Evolutionary conservation across 2,888 invertebrate species (phyloP).

Genomic region (Pseudanteris insignis): DNA sequence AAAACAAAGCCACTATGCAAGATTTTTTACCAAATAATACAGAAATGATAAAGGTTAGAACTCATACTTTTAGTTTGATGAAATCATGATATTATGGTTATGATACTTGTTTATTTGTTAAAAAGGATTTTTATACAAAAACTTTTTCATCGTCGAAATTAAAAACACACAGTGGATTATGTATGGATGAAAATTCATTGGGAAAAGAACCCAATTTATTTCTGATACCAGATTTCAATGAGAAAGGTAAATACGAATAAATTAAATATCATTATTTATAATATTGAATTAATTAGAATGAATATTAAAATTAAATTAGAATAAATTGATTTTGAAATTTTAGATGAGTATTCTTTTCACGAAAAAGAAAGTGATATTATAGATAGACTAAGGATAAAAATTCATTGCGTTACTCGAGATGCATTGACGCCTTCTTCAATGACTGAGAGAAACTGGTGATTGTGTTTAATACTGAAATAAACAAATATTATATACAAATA

Average conservation of each 20-base stretch:
- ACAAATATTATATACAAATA: too few relatives aligned
- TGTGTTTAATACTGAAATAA: too few relatives aligned
- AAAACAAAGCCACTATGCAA: conserved; percentile 80
- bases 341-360: conserved; percentile 53
- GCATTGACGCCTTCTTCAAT: conserved; percentile 78
- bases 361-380: conserved; percentile 69
- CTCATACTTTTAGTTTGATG: too few relatives aligned
- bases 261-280: conserved; percentile 1
- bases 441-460: conserved; percentile 85
- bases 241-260: conserved; percentile 59
- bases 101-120: conserved; percentile 31
- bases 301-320: too few relatives aligned
- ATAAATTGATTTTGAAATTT: conserved; percentile 18
- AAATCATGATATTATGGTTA: too few relatives aligned
- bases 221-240: conserved; percentile 73
- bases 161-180: conserved; percentile 75
- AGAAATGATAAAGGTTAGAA: conserved; percentile 71
- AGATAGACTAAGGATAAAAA: conserved; percentile 74
- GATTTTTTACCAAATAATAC: conserved; percentile 75
- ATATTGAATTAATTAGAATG: conserved; percentile 5
- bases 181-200: conserved; percentile 70
- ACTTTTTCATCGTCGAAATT: conserved; percentile 74
- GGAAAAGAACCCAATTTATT: conserved; percentile 76
- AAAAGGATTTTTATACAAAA: conserved; percentile 67
- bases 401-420: conserved; percentile 76